phyloP scores from a whole-genome alignment of 2,797 vertebrate genomes.

The Brotogeris chrysoptera region DNA sequence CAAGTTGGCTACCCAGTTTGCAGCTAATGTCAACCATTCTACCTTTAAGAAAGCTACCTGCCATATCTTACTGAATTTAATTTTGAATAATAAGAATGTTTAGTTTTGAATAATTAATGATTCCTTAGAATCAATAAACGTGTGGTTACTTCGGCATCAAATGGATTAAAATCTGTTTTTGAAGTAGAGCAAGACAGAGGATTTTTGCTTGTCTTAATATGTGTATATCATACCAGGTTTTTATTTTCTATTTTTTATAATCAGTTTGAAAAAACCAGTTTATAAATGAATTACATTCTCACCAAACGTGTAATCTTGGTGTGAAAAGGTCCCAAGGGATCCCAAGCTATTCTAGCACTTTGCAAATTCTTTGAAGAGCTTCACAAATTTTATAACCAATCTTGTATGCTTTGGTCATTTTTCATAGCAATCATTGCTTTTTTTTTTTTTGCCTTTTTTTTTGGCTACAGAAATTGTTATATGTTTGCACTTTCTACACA shows the following conservation, averaged over 20 bases:
- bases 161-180: not conserved
- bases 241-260: not conserved
- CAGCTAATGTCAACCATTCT: not conserved
- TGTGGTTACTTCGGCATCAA: not conserved
- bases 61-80: not conserved
- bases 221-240: not conserved
- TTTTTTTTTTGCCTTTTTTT: not conserved
- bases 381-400: not conserved
- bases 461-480: not conserved
- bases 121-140: not conserved
- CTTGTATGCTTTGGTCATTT: not conserved
- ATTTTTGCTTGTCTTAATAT: not conserved
- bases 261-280: not conserved
- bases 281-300: not conserved
- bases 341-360: not conserved
- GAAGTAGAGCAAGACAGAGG: not conserved
- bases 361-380: not conserved
- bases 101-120: not conserved
- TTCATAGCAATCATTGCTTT: not conserved
- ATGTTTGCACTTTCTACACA: not conserved
- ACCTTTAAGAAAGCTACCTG: not conserved
- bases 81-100: not conserved
- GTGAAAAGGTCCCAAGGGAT: accelerated
- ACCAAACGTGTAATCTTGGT: not conserved
- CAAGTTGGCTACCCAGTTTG: not conserved